Base-by-base conservation (phyloP, 2,113 vertebrate genomes). In the Gymnogyps californianus region DNA sequence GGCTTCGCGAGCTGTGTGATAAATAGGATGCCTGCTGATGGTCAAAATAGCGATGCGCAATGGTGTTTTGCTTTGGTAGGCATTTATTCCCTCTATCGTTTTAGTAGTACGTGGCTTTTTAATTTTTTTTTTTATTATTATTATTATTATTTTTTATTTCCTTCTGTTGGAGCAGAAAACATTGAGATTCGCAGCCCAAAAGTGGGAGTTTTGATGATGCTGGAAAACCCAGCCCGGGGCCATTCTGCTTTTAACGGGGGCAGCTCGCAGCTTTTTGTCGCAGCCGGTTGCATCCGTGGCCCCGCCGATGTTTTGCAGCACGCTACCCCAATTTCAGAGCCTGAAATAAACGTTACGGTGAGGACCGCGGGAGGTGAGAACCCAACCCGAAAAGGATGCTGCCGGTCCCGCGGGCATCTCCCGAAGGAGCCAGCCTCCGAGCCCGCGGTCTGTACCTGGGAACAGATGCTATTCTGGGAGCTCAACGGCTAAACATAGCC, bases 381-480 rank as follows among this genome's bases (percentile, higher is more conserved):
- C 4, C 64, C 71, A 70, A 1, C 34, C 54, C 2, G 0, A n/a
- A 16, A 55, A n/a, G 26, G 55, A 32, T 15, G 20, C 71, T 42
- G 55, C n/a, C 11, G 0, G 14, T 55, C 49, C 80, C 2, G 0
- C 3, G 4, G n/a, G 65, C 49, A 34, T 22, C 57, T 57, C 86
- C 38, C 6, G 1, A 20, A 34, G n/a, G 28, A 51, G 7, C 38
- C 46, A 46, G n/a, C 51, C 64, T 47, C 26, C 3, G 4, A 49
- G 57, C 64, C 34, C 3, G 28, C 2, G 11, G n/a, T 24, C 46
- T 4, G 25, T 69, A 87, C 77, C 83, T 92, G 77, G 83, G 47
- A 82, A 87, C 76, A 54, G 90, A 62, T 47, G 77, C 90, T 92
- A 87, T 92, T 76, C 21, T 22, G 47, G n/a, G 69, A 81, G 31